Conservation (phyloP, 2,888 invertebrate genomes). For the Dryobotodes eremita region DNA sequence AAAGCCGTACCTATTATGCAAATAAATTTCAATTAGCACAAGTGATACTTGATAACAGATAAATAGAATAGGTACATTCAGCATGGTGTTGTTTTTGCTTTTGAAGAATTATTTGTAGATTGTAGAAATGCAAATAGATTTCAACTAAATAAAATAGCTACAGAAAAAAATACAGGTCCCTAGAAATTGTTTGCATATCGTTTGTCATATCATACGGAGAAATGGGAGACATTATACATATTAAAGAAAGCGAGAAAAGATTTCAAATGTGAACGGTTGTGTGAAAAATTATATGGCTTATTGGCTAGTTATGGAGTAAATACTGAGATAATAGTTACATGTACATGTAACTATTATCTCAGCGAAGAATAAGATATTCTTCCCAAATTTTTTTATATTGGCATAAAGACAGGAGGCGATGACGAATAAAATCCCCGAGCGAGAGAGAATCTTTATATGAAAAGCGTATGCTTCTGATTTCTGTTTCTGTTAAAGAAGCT, state of each 20-base stretch:
- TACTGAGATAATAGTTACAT: neutral
- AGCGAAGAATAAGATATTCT: neutral
- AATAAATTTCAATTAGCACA: constrained; percentile 59
- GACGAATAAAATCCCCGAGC: neutral
- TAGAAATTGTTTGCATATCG: neutral
- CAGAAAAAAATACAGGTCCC: neutral
- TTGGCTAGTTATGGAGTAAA: neutral
- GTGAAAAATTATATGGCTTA: neutral
- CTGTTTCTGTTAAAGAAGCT: neutral
- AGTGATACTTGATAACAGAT: constrained; percentile 39
- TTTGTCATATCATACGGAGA: neutral
- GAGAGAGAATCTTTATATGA: neutral
- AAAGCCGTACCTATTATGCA: constrained; percentile 48
- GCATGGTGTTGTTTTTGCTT: constrained; percentile 13
- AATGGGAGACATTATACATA: neutral
- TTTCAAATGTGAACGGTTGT: neutral
- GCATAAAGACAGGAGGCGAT: neutral
- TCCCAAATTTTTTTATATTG: neutral
- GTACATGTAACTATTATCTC: no score
- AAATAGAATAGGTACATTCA: constrained; percentile 15
- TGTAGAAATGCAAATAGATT: constrained; percentile 29
- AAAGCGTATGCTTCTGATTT: neutral
- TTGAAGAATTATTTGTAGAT: constrained; percentile 17
- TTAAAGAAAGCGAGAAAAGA: no score
- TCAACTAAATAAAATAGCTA: neutral